Evolutionary conservation across 2,797 vertebrate species (phyloP).

Genomic region (Acanthiza pusilla): DNA sequence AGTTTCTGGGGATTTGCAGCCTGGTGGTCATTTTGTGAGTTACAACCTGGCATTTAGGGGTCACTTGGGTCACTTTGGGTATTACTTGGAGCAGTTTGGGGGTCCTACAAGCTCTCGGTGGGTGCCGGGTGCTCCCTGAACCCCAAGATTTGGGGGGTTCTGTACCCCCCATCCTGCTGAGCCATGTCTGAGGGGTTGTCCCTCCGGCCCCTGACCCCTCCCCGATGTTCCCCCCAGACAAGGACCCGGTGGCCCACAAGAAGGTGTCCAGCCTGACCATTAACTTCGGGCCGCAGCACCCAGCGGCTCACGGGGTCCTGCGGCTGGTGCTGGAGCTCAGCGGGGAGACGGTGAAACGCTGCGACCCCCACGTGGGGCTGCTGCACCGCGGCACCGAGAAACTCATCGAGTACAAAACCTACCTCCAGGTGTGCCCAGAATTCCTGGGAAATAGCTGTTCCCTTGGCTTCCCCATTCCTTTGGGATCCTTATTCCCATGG

Average conservation of each 20-base stretch:
- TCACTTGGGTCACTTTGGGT: no score
- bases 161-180: no score
- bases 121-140: neutral
- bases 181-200: neutral
- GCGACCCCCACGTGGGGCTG: conserved; percentile 89
- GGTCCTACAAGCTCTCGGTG: neutral
- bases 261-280: conserved; percentile 86
- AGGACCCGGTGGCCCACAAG: conserved; percentile 79
- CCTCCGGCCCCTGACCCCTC: no score
- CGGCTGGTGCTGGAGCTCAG: conserved; percentile 92
- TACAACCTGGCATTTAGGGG: no score
- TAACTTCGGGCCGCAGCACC: conserved; percentile 96
- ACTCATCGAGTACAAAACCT: conserved; percentile 94
- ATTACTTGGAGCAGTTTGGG: neutral
- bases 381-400: conserved; percentile 94
- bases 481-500: no score
- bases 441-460: no score
- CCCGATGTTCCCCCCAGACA: conserved; percentile 73
- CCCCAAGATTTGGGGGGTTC: neutral
- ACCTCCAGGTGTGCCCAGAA: conserved; percentile 79
- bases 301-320: conserved; percentile 91
- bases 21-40: no score
- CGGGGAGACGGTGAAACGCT: conserved; percentile 90
- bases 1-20: no score
- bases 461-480: no score